A percentile compares a stretch with the other conserved stretches of the same genome.
Conservation (phyloP, 1,140 invertebrate species). For the Philaenus spumarius region DNA sequence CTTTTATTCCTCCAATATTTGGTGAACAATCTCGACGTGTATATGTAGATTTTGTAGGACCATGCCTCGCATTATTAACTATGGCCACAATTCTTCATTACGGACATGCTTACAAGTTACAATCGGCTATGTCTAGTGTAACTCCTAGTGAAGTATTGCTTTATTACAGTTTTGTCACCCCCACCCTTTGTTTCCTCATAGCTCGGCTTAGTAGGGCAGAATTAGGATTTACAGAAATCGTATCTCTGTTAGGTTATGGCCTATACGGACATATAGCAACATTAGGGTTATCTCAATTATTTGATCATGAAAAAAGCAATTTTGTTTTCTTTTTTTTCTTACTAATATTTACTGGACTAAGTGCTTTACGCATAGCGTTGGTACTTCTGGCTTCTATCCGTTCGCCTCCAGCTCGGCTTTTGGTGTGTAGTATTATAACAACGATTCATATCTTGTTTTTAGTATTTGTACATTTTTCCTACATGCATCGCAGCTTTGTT, state of each 20-base stretch:
- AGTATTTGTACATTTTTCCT: conserved; percentile 44
- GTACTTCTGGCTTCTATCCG: conserved; percentile 41
- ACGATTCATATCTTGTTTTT: conserved; percentile 42
- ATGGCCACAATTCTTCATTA: conserved; percentile 36
- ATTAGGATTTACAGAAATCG: conserved; percentile 37
- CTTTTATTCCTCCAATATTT: conserved; percentile 40
- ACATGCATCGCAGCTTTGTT: conserved; percentile 41
- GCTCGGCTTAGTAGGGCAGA: conserved; percentile 34
- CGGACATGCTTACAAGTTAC: conserved; percentile 37
- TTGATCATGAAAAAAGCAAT: conserved; percentile 38
- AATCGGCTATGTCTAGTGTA: conserved; percentile 22
- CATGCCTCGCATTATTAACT: conserved; percentile 36
- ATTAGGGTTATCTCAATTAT: conserved; percentile 37
- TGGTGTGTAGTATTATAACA: conserved; percentile 42
- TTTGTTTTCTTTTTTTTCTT: conserved; percentile 40
- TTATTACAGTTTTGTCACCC: conserved; percentile 35
- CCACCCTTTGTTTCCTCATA: conserved; percentile 35
- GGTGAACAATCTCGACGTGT: conserved; percentile 33
- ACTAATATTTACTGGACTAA: conserved; percentile 41
- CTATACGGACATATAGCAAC: conserved; percentile 44
- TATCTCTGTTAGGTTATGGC: conserved; percentile 42
- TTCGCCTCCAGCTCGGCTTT: conserved; percentile 39
- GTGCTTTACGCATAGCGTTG: conserved; percentile 39
- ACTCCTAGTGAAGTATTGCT: conserved; percentile 35
- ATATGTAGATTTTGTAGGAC: conserved; percentile 42